A percentile compares a stretch with the other conserved stretches of the same genome.
phyloP scores from a whole-genome alignment of 2,888 invertebrate genomes.

The Iselma pallidipennis region DNA sequence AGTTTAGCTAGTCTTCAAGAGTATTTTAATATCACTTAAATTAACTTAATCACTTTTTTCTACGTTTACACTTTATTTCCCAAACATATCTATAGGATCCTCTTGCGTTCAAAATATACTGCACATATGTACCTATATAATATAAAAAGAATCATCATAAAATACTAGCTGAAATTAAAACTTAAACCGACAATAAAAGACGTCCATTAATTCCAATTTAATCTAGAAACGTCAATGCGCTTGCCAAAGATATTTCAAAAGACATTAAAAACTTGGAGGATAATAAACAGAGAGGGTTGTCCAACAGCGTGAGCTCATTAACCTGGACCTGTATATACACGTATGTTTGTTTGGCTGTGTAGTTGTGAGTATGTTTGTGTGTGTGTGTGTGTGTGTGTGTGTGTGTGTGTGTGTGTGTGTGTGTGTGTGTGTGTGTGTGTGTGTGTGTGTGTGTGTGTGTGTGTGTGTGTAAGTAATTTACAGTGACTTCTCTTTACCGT shows the following conservation, averaged over 20 bases:
- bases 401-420: constrained; percentile 10
- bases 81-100: too few species aligned
- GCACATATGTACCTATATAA: too few species aligned
- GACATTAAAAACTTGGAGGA: constrained; percentile 36
- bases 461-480: constrained; percentile 38
- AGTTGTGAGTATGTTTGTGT: too few species aligned
- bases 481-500: constrained; percentile 24
- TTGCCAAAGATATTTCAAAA: background rate
- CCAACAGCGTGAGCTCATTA: constrained; percentile 47
- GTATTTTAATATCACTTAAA: too few species aligned
- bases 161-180: background rate
- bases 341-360: background rate
- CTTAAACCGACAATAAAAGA: background rate
- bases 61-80: too few species aligned
- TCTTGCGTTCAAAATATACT: too few species aligned
- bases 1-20: too few species aligned
- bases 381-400: constrained; percentile 3
- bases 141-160: too few species aligned
- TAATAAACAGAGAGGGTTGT: constrained; percentile 49
- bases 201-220: background rate
- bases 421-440: background rate
- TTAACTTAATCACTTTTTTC: too few species aligned
- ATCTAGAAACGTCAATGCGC: background rate
- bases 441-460: too few species aligned
- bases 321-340: constrained; percentile 35